Base-by-base conservation (phyloP, 2,888 invertebrate genomes). In the Leucozona laternaria region DNA sequence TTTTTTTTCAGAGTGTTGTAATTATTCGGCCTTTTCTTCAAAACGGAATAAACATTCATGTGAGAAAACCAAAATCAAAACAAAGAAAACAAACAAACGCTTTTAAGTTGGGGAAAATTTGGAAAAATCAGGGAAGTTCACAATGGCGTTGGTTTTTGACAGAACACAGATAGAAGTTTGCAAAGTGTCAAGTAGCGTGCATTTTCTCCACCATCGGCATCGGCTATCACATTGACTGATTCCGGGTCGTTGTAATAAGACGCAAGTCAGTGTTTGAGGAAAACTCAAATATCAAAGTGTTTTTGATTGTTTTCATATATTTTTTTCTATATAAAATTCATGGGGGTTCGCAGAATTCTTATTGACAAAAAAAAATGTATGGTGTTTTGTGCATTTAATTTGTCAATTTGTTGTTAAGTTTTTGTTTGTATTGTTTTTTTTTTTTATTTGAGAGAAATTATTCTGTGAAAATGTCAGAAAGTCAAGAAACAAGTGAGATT, bases 171-270 rank as follows among this genome's bases (percentile, higher is more conserved):
- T n/a, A 66, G 50, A 77, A 85, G 34, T 77, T 72, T 31, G 37
- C 53, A 57, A 40, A 73, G 62, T 81, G 85, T 81, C 81, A 81
- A 78, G 60, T 81, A 73, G 73, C 70, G 57, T 78, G 43, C 68
- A 57, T 77, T 68, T 68, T 66, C 25, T 50, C 66, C n/a, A 22
- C 37, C 60, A n/a, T 40, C 43, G 6, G 11, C 22, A n/a, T 22
- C 10, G 11, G 10, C 64, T 40, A 34, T 43, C 60, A 64, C 64
- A 37, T 60, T 50, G 64, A 80, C 71, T 76, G 34, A 68, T 68
- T 85, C 31, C 64, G 57, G 50, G 11, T 75, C 55, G n/a, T 71
- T 55, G 20, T 62, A 45, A 57, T 4, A 72, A 62, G 13, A 48
- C 50, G 48, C 71, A 31, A 45, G 68, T 53, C 31, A 57, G 77